phyloP scores from a whole-genome alignment of 2,113 vertebrate species.

The Rattus norvegicus region DNA sequence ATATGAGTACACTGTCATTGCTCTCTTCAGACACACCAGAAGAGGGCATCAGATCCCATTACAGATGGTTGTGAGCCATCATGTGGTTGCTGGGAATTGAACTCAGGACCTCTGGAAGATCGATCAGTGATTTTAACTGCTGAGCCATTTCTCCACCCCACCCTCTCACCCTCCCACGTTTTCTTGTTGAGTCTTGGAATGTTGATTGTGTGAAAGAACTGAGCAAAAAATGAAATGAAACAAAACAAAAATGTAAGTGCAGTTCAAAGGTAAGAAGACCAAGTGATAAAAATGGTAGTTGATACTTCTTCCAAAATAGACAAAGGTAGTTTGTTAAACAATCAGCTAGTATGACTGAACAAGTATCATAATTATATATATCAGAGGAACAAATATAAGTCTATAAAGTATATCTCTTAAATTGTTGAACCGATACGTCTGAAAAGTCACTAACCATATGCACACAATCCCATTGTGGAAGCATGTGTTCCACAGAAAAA shows the following conservation, averaged over 20 bases:
- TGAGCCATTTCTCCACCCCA: too few relatives aligned
- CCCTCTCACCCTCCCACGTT: not conserved
- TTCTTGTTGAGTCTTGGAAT: conserved; percentile 50
- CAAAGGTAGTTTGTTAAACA: not conserved
- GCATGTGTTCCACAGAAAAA: not conserved
- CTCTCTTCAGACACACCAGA: too few relatives aligned
- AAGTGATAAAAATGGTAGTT: conserved; percentile 18
- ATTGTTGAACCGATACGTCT: not conserved
- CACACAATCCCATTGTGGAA: not conserved
- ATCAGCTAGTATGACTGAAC: not conserved
- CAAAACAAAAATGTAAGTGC: not conserved
- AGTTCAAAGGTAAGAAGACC: conserved; percentile 26
- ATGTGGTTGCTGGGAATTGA: too few relatives aligned
- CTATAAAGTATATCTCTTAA: conserved; percentile 11
- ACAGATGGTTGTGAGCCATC: too few relatives aligned
- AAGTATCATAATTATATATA: not conserved
- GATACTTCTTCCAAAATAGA: not conserved
- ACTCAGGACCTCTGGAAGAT: too few relatives aligned
- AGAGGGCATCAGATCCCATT: too few relatives aligned
- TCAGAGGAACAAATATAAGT: not conserved
- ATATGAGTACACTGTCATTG: too few relatives aligned
- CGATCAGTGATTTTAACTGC: too few relatives aligned
- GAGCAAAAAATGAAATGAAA: not conserved
- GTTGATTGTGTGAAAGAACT: conserved; percentile 20
- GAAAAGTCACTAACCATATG: not conserved